Base-by-base conservation (phyloP, 2,888 invertebrate species). In the Caradrina clavipalpis region DNA sequence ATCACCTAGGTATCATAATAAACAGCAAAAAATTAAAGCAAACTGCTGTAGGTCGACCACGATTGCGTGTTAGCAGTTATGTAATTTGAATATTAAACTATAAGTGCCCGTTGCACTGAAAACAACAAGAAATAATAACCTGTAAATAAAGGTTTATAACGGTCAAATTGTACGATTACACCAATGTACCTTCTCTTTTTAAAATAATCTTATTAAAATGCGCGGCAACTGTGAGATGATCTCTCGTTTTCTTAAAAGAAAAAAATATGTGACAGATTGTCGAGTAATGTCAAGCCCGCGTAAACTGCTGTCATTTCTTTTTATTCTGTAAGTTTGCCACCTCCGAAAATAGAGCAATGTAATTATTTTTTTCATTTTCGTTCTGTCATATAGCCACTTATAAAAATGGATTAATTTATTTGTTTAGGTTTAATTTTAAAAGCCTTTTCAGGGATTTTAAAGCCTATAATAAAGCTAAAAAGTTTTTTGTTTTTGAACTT, bases 31-130 rank as follows among this genome's bases (percentile, higher is more conserved):
- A 49, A 59, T 19, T 39, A 31, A 42, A 50, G 6, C 17, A 39
- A n/a, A 61, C 22, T 17, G 19, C 15, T 76, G 47, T 62, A 59
- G 65, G 64, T 80, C 81, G 81, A 35, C 0, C 39, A 21, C 7
- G 58, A 50, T 78, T 79, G 74, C 82, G 63, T 69, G 78, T 51
- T 17, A 0, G 31, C 11, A 11, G 51, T 81, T 81, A 81, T 39
- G 55, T 81, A 69, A 81, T 66, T 69, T 67, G 57, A 78, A 81
- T 73, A 66, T 65, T 70, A 49, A 74, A 79, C 5, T 62, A 42
- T 73, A 51, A 22, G 39, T 53, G 35, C 11, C 50, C 51, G 19
- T 35, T 64, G 68, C 21, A 63, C 26, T 63, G 39, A 19, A 68
- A 62, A 53, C 21, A 26, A 47, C 49, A 13, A 53, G 63, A 31